Conservation (phyloP, 2,888 invertebrate species). For the Oscheius onirici region DNA sequence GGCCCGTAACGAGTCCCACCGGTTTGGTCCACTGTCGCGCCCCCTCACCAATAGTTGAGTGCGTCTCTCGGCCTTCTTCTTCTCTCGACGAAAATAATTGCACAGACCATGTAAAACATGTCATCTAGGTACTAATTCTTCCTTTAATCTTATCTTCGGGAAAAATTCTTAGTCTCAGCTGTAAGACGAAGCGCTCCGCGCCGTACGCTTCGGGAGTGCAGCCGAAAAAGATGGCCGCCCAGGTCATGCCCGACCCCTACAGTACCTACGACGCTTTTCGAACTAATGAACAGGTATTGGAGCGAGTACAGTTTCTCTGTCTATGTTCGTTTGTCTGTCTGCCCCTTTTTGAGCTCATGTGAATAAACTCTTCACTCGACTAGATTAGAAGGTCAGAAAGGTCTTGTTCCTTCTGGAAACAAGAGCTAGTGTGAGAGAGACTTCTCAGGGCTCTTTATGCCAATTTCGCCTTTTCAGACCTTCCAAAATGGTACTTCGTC, state of each 20-base stretch:
- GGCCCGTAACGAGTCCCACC: conserved; percentile 30
- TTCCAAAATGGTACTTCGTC: conserved; percentile 20
- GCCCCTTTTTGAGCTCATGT: too few relatives aligned
- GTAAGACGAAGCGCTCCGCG: conserved; percentile 39
- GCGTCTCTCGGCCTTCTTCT: conserved; percentile 34
- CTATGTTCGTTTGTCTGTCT: not conserved
- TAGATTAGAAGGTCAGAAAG: too few relatives aligned
- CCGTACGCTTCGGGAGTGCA: conserved; percentile 29
- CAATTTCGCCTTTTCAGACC: not conserved
- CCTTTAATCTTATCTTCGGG: conserved; percentile 3
- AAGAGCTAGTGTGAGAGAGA: conserved; percentile 5
- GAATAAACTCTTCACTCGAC: too few relatives aligned
- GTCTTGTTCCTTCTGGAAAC: too few relatives aligned
- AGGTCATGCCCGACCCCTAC: conserved; percentile 34
- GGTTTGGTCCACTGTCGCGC: conserved; percentile 1
- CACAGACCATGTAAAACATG: conserved; percentile 19
- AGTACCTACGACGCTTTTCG: conserved; percentile 31
- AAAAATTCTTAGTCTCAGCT: conserved; percentile 30
- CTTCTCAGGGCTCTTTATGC: too few relatives aligned
- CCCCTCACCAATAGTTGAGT: conserved; percentile 26
- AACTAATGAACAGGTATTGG: conserved; percentile 21
- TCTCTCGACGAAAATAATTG: conserved; percentile 27
- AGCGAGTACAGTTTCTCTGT: too few relatives aligned
- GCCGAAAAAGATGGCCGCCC: conserved; percentile 38
- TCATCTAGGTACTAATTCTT: conserved; percentile 28